Evolutionary conservation across 1,140 invertebrate genomes (phyloP), one percentile per base, ranked within the genome.

Genomic region (Acromyrmex echinatior): DNA sequence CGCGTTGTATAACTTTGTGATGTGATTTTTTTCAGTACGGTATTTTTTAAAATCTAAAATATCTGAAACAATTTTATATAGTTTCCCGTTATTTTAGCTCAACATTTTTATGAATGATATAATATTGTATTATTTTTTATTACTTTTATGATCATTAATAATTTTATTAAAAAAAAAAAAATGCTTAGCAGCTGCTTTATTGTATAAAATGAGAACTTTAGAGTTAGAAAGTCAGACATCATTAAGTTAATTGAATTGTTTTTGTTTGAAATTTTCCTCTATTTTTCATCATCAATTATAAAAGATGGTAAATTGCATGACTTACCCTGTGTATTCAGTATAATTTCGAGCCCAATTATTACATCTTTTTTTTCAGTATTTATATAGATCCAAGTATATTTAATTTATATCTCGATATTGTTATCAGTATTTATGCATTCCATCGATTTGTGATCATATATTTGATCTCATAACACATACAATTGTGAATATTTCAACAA

Each of bases 201-300:
- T 49, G 5, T 18, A 66, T n/a, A 49, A 68, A 49, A 68, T 21
- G 7, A 66, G 18, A 66, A 7, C 9, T 21, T 21, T 9, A 39
- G 31, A 39, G 62, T 28, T 65, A 31, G 65, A 66, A 66, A 66
- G 65, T 66, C 35, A 66, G 3, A 39, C 28, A 35, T 35, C 63
- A 65, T 66, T 66, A n/a, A 65, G 63, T n/a, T 65, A 6, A 18
- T 66, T 18, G 31, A 39, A 5, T 66, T 66, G 16, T 66, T 66
- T n/a, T n/a, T n/a, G n/a, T n/a, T n/a, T n/a, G n/a, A n/a, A n/a
- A n/a, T n/a, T n/a, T 39, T 35, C 10, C n/a, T 45, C 12, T 21
- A 68, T 21, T n/a, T 66, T 66, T 66, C 65, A 66, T 66, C 31
- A n/a, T 39, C 9, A 65, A 35, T 18, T 6, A 39, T 12, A 39